phyloP scores from a whole-genome alignment of 2,797 vertebrate genomes.

The Sebastes iracundus region DNA sequence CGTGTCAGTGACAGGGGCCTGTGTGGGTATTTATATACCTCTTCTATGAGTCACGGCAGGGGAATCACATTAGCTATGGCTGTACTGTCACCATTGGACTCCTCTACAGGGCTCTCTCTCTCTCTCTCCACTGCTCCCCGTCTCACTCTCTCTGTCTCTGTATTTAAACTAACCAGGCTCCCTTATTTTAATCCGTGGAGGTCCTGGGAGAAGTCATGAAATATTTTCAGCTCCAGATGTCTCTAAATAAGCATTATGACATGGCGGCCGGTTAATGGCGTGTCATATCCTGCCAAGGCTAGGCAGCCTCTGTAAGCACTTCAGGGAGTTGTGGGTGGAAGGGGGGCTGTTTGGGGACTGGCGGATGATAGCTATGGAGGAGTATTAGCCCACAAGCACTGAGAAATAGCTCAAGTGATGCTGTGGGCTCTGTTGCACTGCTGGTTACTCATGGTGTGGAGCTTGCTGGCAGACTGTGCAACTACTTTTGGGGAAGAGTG shows the following conservation, averaged over 20 bases:
- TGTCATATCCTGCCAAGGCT: slow-evolving; percentile 61
- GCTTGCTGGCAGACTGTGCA: not conserved
- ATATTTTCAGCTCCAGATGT: slow-evolving; percentile 67
- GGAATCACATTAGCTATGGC: slow-evolving; percentile 75
- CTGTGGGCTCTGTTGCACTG: slow-evolving; percentile 27
- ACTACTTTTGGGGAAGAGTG: not conserved
- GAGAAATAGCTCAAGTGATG: slow-evolving; percentile 44
- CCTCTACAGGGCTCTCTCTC: slow-evolving; percentile 39
- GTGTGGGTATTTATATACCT: slow-evolving; percentile 73
- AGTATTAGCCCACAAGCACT: slow-evolving; percentile 42
- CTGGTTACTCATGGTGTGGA: slow-evolving; percentile 16
- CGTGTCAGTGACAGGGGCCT: slow-evolving; percentile 58
- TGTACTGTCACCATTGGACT: slow-evolving; percentile 60
- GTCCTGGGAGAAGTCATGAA: slow-evolving; percentile 60
- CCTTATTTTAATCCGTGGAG: slow-evolving; percentile 51
- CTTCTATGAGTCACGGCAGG: slow-evolving; percentile 67
- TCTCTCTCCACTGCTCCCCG: not conserved
- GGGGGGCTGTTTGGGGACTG: slow-evolving; percentile 40
- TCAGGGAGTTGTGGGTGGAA: slow-evolving; percentile 44
- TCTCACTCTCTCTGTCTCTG: slow-evolving; percentile 8
- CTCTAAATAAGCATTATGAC: slow-evolving; percentile 59
- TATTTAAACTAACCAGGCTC: slow-evolving; percentile 39
- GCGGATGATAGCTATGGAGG: slow-evolving; percentile 47
- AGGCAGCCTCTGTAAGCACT: slow-evolving; percentile 63
- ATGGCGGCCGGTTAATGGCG: slow-evolving; percentile 49